Conservation (phyloP, 2,113 vertebrate genomes). For the Grammomys dolichurus region DNA sequence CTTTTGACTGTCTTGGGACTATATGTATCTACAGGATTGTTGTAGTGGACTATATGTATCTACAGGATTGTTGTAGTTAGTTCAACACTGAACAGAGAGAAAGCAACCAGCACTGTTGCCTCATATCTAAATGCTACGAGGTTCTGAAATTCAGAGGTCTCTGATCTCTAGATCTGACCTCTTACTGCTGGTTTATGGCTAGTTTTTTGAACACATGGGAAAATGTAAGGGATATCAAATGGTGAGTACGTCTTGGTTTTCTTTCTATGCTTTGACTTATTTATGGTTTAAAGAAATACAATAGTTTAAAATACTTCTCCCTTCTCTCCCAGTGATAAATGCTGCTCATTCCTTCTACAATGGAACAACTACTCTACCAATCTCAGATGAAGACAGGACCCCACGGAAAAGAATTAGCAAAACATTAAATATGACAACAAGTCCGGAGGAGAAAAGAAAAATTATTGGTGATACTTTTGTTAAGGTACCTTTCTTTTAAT, state of each 20-base stretch:
- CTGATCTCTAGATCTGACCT: background rate
- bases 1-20: background rate
- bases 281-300: conserved; percentile 26
- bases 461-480: conserved; percentile 99
- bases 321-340: conserved; percentile 93
- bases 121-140: background rate
- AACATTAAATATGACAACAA: conserved; percentile 99
- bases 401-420: conserved; percentile 99
- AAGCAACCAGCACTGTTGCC: background rate
- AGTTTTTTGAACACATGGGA: background rate
- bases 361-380: conserved; percentile 98
- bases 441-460: conserved; percentile 99
- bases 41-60: background rate
- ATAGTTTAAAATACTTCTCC: conserved; percentile 14
- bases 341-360: conserved; percentile 99
- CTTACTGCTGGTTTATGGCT: background rate
- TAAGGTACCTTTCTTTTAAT: conserved; percentile 89
- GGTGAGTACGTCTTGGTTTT: background rate
- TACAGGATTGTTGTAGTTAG: background rate
- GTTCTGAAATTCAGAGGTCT: background rate
- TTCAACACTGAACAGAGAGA: background rate
- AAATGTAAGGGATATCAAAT: conserved; percentile 2
- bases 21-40: background rate
- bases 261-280: conserved; percentile 34
- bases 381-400: conserved; percentile 98